phyloP scores from a whole-genome alignment of 2,113 vertebrate genomes.

The Artemisiospiza belli region DNA sequence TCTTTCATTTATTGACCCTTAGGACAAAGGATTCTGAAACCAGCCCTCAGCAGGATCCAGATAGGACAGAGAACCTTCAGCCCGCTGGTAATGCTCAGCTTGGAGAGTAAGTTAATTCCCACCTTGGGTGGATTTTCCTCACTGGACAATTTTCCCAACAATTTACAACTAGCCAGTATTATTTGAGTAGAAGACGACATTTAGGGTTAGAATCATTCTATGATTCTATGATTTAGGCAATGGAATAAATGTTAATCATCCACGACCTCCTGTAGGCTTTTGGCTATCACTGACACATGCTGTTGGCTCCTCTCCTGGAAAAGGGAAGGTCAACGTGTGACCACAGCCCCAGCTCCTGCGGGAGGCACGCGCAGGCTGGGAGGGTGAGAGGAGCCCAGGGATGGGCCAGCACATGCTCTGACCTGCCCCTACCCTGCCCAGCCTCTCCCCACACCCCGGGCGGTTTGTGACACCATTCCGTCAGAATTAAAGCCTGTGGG shows the following conservation, averaged over 20 bases:
- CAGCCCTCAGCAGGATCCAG: conserved; percentile 65
- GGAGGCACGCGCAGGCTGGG: background rate
- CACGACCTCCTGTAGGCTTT: background rate
- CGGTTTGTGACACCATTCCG: background rate
- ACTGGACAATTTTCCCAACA: background rate
- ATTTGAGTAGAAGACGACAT: background rate
- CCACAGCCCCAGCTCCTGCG: background rate
- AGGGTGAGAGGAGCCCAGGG: background rate
- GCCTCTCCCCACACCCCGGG: background rate
- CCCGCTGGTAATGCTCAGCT: conserved; percentile 28
- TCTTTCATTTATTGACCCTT: background rate
- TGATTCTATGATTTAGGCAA: background rate
- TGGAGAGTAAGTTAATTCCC: conserved; percentile 73
- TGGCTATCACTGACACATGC: background rate
- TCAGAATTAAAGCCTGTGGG: background rate
- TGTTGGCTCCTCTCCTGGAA: conserved; percentile 44
- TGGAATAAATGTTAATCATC: conserved; percentile 49
- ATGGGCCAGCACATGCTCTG: background rate
- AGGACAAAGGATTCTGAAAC: conserved; percentile 70
- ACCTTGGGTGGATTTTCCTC: background rate
- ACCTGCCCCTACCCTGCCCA: background rate
- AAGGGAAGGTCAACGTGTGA: conserved; percentile 22
- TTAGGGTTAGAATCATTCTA: background rate
- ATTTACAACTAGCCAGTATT: background rate
- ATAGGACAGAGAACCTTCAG: conserved; percentile 59